Evolutionary conservation across 2,888 invertebrate species (phyloP), one percentile per base, ranked within the genome.

Genomic region (Abscondita cerata): DNA sequence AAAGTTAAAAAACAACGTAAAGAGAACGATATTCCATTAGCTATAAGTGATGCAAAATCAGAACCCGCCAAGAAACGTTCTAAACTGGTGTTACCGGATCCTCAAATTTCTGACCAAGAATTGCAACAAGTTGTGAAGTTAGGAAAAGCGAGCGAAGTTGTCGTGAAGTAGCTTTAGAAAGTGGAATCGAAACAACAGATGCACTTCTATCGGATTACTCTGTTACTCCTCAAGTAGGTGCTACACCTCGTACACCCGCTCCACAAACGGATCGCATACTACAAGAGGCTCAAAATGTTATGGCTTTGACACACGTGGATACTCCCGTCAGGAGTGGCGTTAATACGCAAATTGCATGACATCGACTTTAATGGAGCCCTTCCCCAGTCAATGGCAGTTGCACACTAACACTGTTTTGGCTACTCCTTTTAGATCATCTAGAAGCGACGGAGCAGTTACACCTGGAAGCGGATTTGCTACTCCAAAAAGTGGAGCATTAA

Each of bases 221-320:
- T 5, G 88, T 93, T 51, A 87, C 92, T 3, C 89, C 89, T 1
- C 85, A 86, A 67, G 86, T 87, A 52, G 77, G 81, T 31, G 87
- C 87, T 20, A 89, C 90, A 15, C 95, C 96, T 1, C 86, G 96
- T 60, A 97, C 97, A 0, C 96, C 96, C 1, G 90, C 92, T 1
- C 89, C 88, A 2, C 88, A 89, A 56, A 91, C 91, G 9, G 96
- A 97, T 81, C 87, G 88, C 69, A 89, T 92, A 66, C 84, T 93
- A 64, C 90, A 97, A 87, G 98, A 98, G 81, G 98, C 98, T 0
- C 97, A 98, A 81, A 98, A 99, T 78, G 93, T 99, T 76, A 96
- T 99, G 94, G 98, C 98, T 0, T 83, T 99, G 15, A 95, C 96
- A 0, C 97, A 98, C 79, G 96, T 97, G 1, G 98, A 99, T 76